Base-by-base conservation (phyloP, 2,113 vertebrate species). In the Sinocyclocheilus anophthalmus region DNA sequence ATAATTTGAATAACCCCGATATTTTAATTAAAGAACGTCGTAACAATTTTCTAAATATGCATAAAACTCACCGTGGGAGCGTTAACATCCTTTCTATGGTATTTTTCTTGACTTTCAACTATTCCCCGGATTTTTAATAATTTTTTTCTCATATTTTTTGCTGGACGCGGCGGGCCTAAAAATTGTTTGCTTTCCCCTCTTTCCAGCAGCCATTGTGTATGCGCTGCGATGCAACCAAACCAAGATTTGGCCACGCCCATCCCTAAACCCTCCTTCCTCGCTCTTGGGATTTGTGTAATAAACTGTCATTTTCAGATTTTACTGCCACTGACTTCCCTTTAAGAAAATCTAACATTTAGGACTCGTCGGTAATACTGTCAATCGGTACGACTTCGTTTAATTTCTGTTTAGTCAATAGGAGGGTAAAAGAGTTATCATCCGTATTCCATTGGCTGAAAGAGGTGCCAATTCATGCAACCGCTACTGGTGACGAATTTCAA, bases 141-240 rank as follows among this genome's bases (percentile, higher is more conserved):
- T 97, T 97, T 98, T 98, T 97, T 97, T 96, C 97, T 97, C 96
- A 97, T 97, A 97, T 97, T 98, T 98, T 97, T 96, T 96, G 95
- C 96, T 96, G 96, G 96, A 97, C 97, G 97, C 97, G 95, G 96
- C 97, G 97, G 97, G 97, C 97, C 97, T 98, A 96, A 96, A 97
- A 98, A 97, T 98, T 97, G 96, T 98, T 98, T 98, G 97, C 97
- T 98, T 97, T 98, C 96, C 96, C 95, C 96, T 97, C 96, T 97
- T 97, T 98, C 97, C 96, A 98, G 97, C 97, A 98, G 97, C 97
- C 97, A 99, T 99, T 98, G 97, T 98, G 96, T 97, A 96, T 97
- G 97, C 97, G 97, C 97, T 98, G 97, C 96, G 96, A 95, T 96
- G 95, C 96, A 97, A 95, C 97, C 96, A 89, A 96, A 95, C 97